Percentiles rank a stretch among this genome's conserved stretches.
Conservation (phyloP, 1,140 invertebrate species). For the Anastatus disparis region DNA sequence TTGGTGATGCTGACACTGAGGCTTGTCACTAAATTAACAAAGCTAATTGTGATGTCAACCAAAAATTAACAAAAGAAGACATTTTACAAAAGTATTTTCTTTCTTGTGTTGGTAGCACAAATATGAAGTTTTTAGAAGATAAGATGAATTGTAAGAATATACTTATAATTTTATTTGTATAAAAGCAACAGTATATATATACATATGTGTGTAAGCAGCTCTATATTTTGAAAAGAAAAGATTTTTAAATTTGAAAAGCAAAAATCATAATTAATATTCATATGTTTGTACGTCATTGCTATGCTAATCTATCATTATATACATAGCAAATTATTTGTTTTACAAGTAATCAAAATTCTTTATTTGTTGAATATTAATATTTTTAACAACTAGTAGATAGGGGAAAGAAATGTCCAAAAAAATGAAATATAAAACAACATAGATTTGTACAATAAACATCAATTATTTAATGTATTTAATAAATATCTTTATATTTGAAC, state of each 20-base stretch:
- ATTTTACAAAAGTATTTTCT: constrained; percentile 95
- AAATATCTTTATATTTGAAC: too few relatives aligned
- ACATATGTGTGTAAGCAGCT: constrained; percentile 9
- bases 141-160: constrained; percentile 88
- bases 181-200: constrained; percentile 3
- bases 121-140: constrained; percentile 93
- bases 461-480: too few relatives aligned
- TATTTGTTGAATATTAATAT: constrained; percentile 21
- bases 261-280: neutral
- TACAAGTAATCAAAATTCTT: constrained; percentile 5
- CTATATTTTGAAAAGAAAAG: constrained; percentile 2
- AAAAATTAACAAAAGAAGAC: constrained; percentile 90
- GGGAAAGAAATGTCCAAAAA: neutral
- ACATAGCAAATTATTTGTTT: neutral
- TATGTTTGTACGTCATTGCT: neutral
- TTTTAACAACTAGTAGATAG: constrained; percentile 23
- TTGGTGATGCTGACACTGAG: constrained; percentile 96
- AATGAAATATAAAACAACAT: constrained; percentile 12
- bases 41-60: constrained; percentile 91
- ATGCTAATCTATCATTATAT: neutral
- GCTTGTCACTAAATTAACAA: constrained; percentile 95
- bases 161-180: constrained; percentile 18
- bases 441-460: neutral
- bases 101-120: constrained; percentile 97
- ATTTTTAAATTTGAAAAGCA: too few relatives aligned